Percentiles rank a stretch among this genome's conserved stretches.
Conservation (phyloP, 2,888 invertebrate genomes). For the Dynastes hyllus region DNA sequence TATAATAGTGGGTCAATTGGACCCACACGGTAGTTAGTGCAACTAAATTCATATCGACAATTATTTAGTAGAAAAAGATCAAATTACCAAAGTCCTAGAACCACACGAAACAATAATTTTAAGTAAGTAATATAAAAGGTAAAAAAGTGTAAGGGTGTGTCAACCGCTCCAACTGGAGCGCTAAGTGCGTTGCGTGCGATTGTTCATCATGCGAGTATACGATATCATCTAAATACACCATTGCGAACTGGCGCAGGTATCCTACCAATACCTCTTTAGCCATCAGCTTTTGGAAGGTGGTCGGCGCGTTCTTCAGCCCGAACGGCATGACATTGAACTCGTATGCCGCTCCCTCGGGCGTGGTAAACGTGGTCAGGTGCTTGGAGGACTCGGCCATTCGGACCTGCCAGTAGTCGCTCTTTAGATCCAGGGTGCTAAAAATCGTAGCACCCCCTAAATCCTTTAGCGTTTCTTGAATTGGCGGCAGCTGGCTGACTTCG, state of each 20-base stretch:
- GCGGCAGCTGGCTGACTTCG: conserved; percentile 52
- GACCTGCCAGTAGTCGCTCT: conserved; percentile 63
- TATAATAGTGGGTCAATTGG: no score
- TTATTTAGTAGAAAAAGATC: no score
- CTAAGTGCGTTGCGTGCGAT: conserved; percentile 54
- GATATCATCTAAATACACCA: conserved; percentile 61
- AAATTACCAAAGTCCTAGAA: no score
- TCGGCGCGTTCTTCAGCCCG: no score
- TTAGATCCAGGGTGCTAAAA: conserved; percentile 62
- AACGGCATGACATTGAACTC: not conserved
- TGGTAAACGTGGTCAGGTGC: conserved; percentile 60
- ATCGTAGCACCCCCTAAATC: conserved; percentile 59
- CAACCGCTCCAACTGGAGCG: conserved; percentile 54
- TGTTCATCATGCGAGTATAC: conserved; percentile 55
- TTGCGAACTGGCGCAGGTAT: conserved; percentile 52
- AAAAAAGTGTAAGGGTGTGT: not conserved
- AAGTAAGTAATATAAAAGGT: no score
- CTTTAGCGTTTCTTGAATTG: conserved; percentile 35
- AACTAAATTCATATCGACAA: no score
- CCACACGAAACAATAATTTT: no score
- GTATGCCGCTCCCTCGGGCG: conserved; percentile 60
- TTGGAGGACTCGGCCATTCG: conserved; percentile 56
- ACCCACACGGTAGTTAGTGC: no score
- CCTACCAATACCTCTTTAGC: conserved; percentile 15
- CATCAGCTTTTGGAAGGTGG: conserved; percentile 61